Base-by-base conservation (phyloP, 2,113 vertebrate genomes). In the Camelus dromedarius region DNA sequence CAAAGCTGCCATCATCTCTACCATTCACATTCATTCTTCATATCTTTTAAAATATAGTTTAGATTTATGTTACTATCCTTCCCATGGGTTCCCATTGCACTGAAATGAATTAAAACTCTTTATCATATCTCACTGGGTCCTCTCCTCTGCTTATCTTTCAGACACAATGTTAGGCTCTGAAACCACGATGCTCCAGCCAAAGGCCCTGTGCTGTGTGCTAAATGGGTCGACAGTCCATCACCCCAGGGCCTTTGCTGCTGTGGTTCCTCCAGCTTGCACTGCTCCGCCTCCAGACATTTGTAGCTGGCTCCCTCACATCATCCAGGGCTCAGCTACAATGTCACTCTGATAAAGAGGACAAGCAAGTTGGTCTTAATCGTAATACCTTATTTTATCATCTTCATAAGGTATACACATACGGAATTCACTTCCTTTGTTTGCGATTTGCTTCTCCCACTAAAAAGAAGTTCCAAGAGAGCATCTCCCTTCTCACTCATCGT, bases 361-460 rank as follows among this genome's bases (percentile, higher is more conserved):
- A 88, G 38, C 0, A 38, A 79, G 22, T 75, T 56, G 62, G 66
- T 85, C 15, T 83, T 6, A 66, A 26, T 66, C 18, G 56, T n/a
- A 79, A 42, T 38, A 22, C n/a, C 19, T 81, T 70, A 72, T 89
- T 85, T 96, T 93, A 73, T 92, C 22, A 79, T 82, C 48, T 90
- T 89, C 30, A 20, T 52, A 84, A 73, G 8, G 15, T 67, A 35
- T 86, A 56, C 87, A 3, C 24, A 46, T 26, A 20, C 56, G 15
- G 16, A 48, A 18, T 66, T 66, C 84, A 66, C 52, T 72, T 95
- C 0, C 48, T 87, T 35, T 48, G 38, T 50, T 86, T 76, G 42
- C 26, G 28, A 50, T 35, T 94, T 94, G 20, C n/a, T 22, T 84
- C 62, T 66, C n/a, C 2, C 26, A 69, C 26, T 75, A 87, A 70